Evolutionary conservation across 37 sponge, comb jelly and placozoan species (phyloP), one percentile per base, ranked within the genome.

Genomic region (Halisarca cf. caerulea): DNA sequence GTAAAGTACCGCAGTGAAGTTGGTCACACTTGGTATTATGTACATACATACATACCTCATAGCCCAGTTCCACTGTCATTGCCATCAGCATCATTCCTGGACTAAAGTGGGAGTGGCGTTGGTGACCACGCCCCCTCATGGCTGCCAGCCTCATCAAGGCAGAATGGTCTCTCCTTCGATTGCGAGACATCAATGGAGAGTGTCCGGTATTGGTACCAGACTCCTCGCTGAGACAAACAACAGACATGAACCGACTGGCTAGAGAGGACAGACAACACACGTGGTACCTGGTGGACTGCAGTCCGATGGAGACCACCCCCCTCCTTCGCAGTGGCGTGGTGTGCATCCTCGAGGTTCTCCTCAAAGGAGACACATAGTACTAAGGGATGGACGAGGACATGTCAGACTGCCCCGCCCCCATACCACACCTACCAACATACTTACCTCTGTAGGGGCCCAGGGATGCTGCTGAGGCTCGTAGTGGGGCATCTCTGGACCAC

Each of bases 401-500:
- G 7, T 4, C 25, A 7, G 9, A 62, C 9, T 20, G 25, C 30
- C 9, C 7, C 64, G 15, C 64, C 6, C 64, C 15, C 18, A 62
- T 62, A 15, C 30, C 64, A 62, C 25, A 62, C 30, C 64, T 15
- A 62, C 64, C n/a, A 62, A 62, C 9, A 7, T 30, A 28, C 64
- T 15, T 23, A 62, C 64, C 64, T 62, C 64, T 30, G 39, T 71
- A 9, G 72, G 72, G 37, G 72, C 72, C 72, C 72, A 71, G 2
- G 72, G 72, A 39, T 71, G 72, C 72, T 71, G 72, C 37, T 71
- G 32, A 7, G 72, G 72, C 20, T 71, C 72, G 39, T 71, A 71
- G 40, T 71, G 72, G 20, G 72, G 72, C 38, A 71, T 34, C 11
- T 11, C 11, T 14, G 51, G 9, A 47, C 51, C 9, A 47, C 51